These are phyloP conservation scores for Periophthalmodon schlosseri DNA, from an alignment of 2,113 vertebrate genomes.

Conservation along the genomic window DNA sequence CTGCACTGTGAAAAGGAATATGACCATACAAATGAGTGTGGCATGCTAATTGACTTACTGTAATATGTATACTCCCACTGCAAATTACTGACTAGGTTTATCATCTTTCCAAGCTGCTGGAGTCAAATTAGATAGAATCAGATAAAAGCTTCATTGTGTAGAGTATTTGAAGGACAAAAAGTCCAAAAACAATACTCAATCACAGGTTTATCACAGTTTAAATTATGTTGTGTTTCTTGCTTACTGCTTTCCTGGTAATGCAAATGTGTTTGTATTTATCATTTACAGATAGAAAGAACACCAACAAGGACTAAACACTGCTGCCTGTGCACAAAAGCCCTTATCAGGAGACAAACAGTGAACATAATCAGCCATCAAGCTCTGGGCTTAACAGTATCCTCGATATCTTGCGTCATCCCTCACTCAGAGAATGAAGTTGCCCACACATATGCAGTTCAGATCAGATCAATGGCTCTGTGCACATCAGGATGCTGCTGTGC, in stretches of 20 bases:
- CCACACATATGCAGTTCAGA: conserved; percentile 57
- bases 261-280: not conserved
- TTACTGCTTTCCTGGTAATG: not conserved
- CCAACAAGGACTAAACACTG: conserved; percentile 13
- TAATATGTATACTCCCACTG: conserved; percentile 24
- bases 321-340: conserved; percentile 27
- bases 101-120: not conserved
- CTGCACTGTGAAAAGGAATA: conserved; percentile 16
- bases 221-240: not conserved
- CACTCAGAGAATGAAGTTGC: conserved; percentile 52
- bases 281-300: conserved; percentile 22
- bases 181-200: not conserved
- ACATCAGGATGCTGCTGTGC: conserved; percentile 58
- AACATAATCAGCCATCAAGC: conserved; percentile 51
- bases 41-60: conserved; percentile 18
- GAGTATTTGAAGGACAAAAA: not conserved
- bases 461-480: conserved; percentile 67
- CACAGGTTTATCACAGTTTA: not conserved
- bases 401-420: conserved; percentile 56
- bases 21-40: conserved; percentile 21
- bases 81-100: conserved; percentile 11
- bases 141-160: conserved; percentile 9
- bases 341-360: conserved; percentile 58
- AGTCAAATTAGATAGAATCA: not conserved
- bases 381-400: conserved; percentile 36